A percentile compares a stretch with the other conserved stretches of the same genome.
Conservation (phyloP, 2,113 vertebrate species). For the Laticauda laticaudata region DNA sequence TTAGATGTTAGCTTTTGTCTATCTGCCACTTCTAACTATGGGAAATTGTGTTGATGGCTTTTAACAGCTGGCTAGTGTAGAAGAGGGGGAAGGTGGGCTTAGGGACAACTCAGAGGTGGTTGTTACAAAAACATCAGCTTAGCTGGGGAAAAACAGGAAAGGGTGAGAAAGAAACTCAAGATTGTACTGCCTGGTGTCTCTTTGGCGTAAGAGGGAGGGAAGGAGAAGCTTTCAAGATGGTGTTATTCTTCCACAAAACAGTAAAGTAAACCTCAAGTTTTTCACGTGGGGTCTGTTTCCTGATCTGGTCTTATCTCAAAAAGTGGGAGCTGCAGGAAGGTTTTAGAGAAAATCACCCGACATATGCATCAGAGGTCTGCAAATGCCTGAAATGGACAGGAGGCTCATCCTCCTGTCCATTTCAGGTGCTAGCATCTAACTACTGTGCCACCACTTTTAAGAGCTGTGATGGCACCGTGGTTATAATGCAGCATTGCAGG, state of each 20-base stretch:
- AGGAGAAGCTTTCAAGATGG: not conserved
- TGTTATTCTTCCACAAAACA: not conserved
- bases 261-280: not conserved
- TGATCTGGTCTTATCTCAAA: not conserved
- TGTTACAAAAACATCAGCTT: not conserved
- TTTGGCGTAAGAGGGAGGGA: not conserved
- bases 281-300: not conserved
- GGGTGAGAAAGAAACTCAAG: not conserved
- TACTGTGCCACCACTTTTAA: too few relatives aligned
- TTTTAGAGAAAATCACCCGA: not conserved
- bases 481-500: too few relatives aligned
- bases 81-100: not conserved
- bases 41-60: not conserved
- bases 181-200: not conserved
- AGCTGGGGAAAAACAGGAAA: not conserved
- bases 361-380: not conserved
- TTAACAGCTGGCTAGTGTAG: not conserved
- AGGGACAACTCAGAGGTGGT: not conserved
- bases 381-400: not conserved
- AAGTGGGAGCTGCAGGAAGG: not conserved
- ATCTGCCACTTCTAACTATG: not conserved
- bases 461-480: too few relatives aligned
- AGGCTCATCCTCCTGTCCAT: too few relatives aligned
- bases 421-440: too few relatives aligned
- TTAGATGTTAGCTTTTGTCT: not conserved